Base-by-base conservation (phyloP, 1,140 invertebrate species). In the Metopolophium dirhodum region DNA sequence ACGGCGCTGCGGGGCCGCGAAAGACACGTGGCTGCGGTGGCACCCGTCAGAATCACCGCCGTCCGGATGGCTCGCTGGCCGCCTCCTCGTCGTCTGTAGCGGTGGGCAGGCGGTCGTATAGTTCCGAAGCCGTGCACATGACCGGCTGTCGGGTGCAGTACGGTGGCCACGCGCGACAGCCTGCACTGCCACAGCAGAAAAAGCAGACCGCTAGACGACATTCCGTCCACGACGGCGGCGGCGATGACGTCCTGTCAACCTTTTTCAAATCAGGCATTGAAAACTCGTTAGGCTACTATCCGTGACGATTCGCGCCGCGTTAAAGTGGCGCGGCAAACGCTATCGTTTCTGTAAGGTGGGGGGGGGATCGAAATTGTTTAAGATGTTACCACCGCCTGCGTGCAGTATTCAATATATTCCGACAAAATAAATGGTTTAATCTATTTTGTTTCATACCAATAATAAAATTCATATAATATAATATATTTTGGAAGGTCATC, bases 251-350 rank as follows among this genome's bases (percentile, higher is more conserved):
- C 2, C 20, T 54, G n/a, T 85, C 91, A n/a, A 41, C 91, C 0
- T 85, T 85, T 41, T 93, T 93, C 37, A 82, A 83, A 26, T 85
- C 82, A 26, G 91, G 26, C 49, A 85, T 93, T 2, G 35, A 83
- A 51, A 93, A 85, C 45, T 86, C 91, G 35, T 86, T 93, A 35
- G 91, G 91, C 26, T 93, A 93, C 49, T 93, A 93, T 45, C 91
- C 91, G 37, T 90, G 37, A 90, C 49, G 23, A 37, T 3, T 18
- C 22, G 30, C 61, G 51, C 20, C 51, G 51, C 20, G 51, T 57
- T 57, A 26, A 57, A 57, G 57, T 57, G 23, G 23, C 54, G 22
- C 7, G 54, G 54, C 54, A 26, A 41, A 41, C 26, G 8, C 8
- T 6, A 0, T 54, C 57, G 57, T 57, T 26, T 57, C 23, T 7